phyloP scores from a whole-genome alignment of 2,797 vertebrate genomes.

The Chaetodon trifasciatus region DNA sequence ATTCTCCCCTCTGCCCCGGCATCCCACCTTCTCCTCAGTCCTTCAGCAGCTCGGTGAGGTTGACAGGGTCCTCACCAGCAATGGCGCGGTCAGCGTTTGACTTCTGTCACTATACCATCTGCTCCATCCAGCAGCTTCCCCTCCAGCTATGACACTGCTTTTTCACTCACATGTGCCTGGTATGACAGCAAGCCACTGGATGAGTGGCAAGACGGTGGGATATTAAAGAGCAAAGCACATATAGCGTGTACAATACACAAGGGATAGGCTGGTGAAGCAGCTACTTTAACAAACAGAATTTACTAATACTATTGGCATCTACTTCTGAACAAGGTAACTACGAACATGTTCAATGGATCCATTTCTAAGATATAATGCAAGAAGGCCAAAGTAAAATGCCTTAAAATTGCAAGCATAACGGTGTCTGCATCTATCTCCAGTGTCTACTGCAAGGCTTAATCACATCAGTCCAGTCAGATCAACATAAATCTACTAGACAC shows the following conservation, averaged over 20 bases:
- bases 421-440: conserved; percentile 46
- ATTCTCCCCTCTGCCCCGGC: conserved; percentile 3
- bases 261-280: neutral
- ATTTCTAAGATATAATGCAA: neutral
- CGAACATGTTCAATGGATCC: neutral
- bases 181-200: conserved; percentile 20
- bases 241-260: neutral
- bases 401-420: conserved; percentile 28
- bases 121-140: conserved; percentile 46
- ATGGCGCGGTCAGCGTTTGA: conserved; percentile 46
- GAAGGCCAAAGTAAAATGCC: neutral
- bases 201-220: conserved; percentile 24
- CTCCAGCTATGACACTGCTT: conserved; percentile 40
- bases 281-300: neutral
- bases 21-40: conserved; percentile 3
- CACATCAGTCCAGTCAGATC: conserved; percentile 49
- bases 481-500: conserved; percentile 49
- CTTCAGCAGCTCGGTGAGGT: conserved; percentile 35
- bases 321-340: conserved; percentile 13
- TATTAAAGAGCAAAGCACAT: conserved; percentile 15
- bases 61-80: conserved; percentile 55
- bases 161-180: conserved; percentile 23
- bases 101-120: conserved; percentile 66
- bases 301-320: neutral
- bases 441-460: conserved; percentile 31